Percentiles rank a stretch among this genome's conserved stretches.
Evolutionary conservation across 2,797 vertebrate species (phyloP).

Genomic region (Pipistrellus pygmaeus): DNA sequence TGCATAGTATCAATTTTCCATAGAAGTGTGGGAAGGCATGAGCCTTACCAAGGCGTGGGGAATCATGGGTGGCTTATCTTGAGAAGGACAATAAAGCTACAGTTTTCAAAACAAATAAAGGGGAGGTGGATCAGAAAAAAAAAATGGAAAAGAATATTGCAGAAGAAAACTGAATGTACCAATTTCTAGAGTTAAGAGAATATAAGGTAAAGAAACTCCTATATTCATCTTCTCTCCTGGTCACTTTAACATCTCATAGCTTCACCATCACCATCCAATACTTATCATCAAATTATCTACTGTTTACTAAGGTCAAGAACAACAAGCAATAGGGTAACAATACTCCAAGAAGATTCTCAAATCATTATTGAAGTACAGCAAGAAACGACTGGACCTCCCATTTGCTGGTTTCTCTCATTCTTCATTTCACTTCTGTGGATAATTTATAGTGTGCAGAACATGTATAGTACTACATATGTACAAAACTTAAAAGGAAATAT

Average conservation of each 20-base stretch:
- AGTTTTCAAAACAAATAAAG: background rate
- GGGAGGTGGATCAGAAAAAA: background rate
- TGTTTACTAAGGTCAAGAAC: background rate
- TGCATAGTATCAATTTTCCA: background rate
- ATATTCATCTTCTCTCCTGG: background rate
- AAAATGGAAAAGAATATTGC: background rate
- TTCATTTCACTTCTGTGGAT: background rate
- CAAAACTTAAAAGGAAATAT: background rate
- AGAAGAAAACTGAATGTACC: background rate
- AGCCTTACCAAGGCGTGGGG: background rate
- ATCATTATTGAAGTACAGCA: background rate
- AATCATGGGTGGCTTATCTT: background rate
- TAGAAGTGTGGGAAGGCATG: background rate
- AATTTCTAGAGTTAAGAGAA: background rate
- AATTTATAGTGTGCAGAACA: background rate
- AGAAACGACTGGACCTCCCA: background rate
- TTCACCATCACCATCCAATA: background rate
- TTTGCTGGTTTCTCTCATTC: background rate
- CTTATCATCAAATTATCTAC: background rate
- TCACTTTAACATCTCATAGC: background rate
- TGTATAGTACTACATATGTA: background rate
- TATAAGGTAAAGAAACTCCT: background rate
- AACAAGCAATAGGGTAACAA: background rate
- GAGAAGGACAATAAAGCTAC: background rate
- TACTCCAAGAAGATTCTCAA: background rate